Evolutionary conservation across 1,140 invertebrate species (phyloP).

Genomic region (Megalonaias nervosa): DNA sequence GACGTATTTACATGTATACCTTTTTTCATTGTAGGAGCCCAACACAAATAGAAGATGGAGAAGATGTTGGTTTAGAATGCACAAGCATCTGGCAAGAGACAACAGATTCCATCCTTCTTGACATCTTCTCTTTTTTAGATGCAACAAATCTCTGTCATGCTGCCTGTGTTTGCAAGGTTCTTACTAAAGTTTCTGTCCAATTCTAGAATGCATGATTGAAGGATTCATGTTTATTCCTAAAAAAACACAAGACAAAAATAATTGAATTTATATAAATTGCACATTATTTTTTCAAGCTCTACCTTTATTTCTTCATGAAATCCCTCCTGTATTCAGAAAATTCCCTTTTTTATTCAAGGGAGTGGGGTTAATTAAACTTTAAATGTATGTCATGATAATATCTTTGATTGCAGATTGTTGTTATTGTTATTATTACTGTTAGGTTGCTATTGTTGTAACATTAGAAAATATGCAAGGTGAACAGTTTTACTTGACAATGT

Average conservation of each 20-base stretch:
- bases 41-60: constrained; percentile 21
- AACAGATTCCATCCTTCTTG: constrained; percentile 49
- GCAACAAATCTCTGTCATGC: constrained; percentile 30
- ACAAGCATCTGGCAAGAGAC: constrained; percentile 42
- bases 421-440: background rate
- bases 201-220: no score
- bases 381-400: no score
- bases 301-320: no score
- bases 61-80: constrained; percentile 14
- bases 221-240: no score
- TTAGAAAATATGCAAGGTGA: background rate
- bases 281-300: no score
- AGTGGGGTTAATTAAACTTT: background rate
- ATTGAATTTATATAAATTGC: no score
- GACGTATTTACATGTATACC: no score
- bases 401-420: background rate
- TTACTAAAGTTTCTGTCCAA: background rate
- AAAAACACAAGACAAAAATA: no score
- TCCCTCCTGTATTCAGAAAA: no score
- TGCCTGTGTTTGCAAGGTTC: constrained; percentile 46
- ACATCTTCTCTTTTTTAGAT: constrained; percentile 51
- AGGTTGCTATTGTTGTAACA: background rate
- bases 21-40: no score
- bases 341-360: background rate
- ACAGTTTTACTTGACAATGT: background rate